A percentile compares a stretch with the other conserved stretches of the same genome.
Evolutionary conservation across 1,140 invertebrate species (phyloP).

Genomic region (Thereuonema tuberculata): DNA sequence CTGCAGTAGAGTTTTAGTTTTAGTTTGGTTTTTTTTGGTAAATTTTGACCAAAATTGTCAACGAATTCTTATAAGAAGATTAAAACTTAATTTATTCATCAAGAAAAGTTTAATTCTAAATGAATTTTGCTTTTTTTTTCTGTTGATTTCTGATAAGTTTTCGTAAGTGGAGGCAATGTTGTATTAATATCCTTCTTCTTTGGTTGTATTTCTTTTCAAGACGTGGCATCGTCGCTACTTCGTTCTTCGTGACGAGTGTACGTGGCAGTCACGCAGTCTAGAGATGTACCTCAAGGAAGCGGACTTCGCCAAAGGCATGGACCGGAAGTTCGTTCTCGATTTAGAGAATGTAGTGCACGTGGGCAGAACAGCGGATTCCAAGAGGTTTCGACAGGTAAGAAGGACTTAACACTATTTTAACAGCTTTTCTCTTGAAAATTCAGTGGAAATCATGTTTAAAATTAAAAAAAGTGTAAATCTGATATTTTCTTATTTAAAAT

Average conservation of each 20-base stretch:
- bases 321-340: slow-evolving; percentile 15
- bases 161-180: no score
- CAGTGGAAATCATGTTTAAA: background rate
- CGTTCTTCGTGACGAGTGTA: slow-evolving; percentile 19
- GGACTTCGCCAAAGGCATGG: slow-evolving; percentile 6
- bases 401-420: no score
- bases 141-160: no score
- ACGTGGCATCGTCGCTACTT: slow-evolving; percentile 22
- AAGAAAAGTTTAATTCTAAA: no score
- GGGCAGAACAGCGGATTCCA: slow-evolving; percentile 19
- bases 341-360: slow-evolving; percentile 20
- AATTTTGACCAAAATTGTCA: no score
- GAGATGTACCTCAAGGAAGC: slow-evolving; percentile 20
- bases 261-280: slow-evolving; percentile 15
- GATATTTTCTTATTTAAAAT: background rate
- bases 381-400: slow-evolving; percentile 15
- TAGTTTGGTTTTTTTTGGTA: no score
- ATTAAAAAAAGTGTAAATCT: background rate
- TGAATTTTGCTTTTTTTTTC: no score
- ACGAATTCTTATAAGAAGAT: no score
- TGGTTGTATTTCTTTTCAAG: no score
- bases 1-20: no score
- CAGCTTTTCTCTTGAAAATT: background rate
- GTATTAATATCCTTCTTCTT: no score
- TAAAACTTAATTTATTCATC: no score